Conservation (phyloP, 2,888 invertebrate species). For the Trypoxylon attenuatum region DNA sequence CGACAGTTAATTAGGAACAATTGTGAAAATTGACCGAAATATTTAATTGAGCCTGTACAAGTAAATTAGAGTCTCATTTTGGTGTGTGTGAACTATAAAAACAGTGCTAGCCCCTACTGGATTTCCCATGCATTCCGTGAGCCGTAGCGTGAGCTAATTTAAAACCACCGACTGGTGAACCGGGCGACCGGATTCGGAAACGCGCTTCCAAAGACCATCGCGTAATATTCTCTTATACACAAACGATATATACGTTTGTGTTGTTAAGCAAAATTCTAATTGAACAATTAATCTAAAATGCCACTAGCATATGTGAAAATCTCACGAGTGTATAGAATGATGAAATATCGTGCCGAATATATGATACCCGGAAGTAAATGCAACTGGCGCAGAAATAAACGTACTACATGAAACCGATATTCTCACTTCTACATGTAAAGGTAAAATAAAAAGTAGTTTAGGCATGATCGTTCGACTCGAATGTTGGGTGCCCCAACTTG, state of each 20-base stretch:
- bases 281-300: neutral
- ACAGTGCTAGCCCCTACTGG: slow-evolving; percentile 12
- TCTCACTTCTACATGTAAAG: slow-evolving; percentile 1
- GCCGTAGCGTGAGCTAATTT: slow-evolving; percentile 42
- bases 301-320: too few species aligned
- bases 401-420: neutral
- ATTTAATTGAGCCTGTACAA: too few species aligned
- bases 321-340: too few species aligned
- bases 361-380: too few species aligned
- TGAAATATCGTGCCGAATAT: too few species aligned
- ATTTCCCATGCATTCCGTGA: slow-evolving; percentile 39
- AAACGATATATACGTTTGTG: slow-evolving; percentile 5
- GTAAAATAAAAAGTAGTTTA: too few species aligned
- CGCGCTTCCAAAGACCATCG: neutral
- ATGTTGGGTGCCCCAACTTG: too few species aligned
- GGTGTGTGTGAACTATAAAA: too few species aligned
- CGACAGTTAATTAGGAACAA: too few species aligned
- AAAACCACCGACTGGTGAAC: slow-evolving; percentile 46
- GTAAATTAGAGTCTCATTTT: too few species aligned
- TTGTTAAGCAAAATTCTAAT: neutral
- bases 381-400: neutral
- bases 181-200: slow-evolving; percentile 35
- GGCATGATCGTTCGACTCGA: too few species aligned
- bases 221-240: neutral
- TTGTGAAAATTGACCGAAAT: too few species aligned